Conservation (phyloP, 2,888 invertebrate species). For the Orchesellides sinensis region DNA sequence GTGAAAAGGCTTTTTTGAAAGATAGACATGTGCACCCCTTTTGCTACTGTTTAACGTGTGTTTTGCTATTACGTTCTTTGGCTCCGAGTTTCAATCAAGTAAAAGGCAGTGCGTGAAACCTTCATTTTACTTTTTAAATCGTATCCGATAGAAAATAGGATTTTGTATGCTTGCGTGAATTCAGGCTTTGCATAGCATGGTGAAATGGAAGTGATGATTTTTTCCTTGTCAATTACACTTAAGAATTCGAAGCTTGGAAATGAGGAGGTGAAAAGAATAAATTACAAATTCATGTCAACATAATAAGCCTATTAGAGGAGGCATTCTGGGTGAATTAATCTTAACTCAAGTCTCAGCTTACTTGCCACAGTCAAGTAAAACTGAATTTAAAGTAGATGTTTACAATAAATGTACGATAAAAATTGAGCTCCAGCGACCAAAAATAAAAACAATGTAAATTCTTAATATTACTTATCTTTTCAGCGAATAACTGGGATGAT, state of each 20-base stretch:
- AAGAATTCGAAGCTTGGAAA: conserved; percentile 23
- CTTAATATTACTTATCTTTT: no score
- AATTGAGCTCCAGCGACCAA: no score
- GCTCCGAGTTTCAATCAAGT: not conserved
- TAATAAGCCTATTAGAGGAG: conserved; percentile 54
- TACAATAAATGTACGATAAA: no score
- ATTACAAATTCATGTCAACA: conserved; percentile 61
- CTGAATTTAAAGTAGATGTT: no score
- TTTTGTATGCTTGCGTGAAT: not conserved
- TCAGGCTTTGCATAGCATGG: not conserved
- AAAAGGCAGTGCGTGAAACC: not conserved
- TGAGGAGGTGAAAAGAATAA: conserved; percentile 54
- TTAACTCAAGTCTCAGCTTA: no score
- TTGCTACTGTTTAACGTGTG: conserved; percentile 40
- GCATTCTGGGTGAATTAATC: conserved; percentile 36
- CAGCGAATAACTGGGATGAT: no score
- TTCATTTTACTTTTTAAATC: not conserved
- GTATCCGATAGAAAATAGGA: not conserved
- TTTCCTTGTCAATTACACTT: conserved; percentile 46
- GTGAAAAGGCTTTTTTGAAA: conserved; percentile 6
- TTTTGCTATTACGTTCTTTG: not conserved
- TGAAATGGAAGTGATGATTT: conserved; percentile 32
- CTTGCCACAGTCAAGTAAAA: no score
- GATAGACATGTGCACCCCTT: conserved; percentile 37
- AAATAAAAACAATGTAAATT: no score